Conservation (phyloP, 2,113 vertebrate species). For the Sorex araneus region DNA sequence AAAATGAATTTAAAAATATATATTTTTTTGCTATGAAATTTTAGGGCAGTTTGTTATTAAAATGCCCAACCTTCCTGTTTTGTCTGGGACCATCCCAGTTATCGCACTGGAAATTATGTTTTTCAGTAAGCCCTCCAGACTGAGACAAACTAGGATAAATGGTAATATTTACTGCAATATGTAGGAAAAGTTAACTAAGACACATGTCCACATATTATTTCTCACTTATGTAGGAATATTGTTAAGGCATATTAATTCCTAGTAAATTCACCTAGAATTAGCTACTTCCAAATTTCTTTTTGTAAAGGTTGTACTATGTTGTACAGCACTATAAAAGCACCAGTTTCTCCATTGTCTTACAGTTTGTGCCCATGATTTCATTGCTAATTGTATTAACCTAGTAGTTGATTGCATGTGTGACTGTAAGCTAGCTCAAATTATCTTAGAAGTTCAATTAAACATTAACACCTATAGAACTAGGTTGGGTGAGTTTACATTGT, state of each 20-base stretch:
- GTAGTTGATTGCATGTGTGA: constrained; percentile 33
- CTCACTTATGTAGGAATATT: not conserved
- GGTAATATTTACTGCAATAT: not conserved
- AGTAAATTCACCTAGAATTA: not conserved
- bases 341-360: not conserved
- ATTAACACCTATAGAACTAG: constrained; percentile 31
- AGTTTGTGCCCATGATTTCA: constrained; percentile 28
- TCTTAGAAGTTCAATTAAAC: constrained; percentile 40
- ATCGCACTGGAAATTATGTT: not conserved
- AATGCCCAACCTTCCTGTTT: not conserved
- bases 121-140: not conserved
- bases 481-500: not conserved
- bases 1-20: too few relatives aligned
- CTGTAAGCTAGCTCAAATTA: constrained; percentile 22
- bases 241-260: not conserved
- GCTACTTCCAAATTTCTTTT: not conserved
- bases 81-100: not conserved
- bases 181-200: not conserved
- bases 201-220: not conserved
- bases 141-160: not conserved
- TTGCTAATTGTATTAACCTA: constrained; percentile 1
- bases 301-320: not conserved
- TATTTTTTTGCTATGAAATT: not conserved
- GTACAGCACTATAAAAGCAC: not conserved
- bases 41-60: not conserved